A percentile compares a stretch with the other conserved stretches of the same genome.
These are phyloP conservation scores for Terrapene triunguis DNA, from an alignment of 2,113 vertebrate species.

Conservation along the genomic window DNA sequence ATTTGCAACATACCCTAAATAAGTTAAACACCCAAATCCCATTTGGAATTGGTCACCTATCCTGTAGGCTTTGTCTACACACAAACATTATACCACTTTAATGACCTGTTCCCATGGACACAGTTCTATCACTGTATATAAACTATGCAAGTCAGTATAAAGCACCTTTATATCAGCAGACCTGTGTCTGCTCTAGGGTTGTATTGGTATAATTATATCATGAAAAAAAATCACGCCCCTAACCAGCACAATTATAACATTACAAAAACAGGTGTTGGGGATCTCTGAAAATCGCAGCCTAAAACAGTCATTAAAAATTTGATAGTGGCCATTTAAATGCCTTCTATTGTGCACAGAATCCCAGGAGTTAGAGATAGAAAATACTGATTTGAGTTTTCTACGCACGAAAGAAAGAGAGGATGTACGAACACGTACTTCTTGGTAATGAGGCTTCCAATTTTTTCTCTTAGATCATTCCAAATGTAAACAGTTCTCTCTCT, in stretches of 20 bases:
- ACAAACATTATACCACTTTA: background rate
- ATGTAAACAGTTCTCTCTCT: background rate
- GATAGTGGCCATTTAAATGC: background rate
- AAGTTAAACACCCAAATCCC: background rate
- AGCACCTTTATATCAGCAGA: background rate
- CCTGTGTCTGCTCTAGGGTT: background rate
- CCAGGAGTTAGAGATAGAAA: background rate
- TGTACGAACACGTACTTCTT: background rate
- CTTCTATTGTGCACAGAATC: background rate
- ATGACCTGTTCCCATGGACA: background rate
- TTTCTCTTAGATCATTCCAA: background rate
- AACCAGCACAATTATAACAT: background rate
- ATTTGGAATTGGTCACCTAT: background rate
- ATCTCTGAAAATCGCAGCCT: background rate
- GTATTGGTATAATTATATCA: background rate
- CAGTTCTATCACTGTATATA: background rate
- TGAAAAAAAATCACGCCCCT: background rate
- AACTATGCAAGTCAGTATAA: background rate
- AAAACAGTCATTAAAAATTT: background rate
- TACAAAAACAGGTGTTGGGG: background rate
- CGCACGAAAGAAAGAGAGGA: background rate
- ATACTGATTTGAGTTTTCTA: background rate
- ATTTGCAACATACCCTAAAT: background rate
- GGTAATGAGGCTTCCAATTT: background rate
- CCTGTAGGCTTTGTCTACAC: background rate